Percentiles rank a stretch among this genome's conserved stretches.
These are phyloP conservation scores for Seira musarum DNA, from an alignment of 2,888 invertebrate genomes.

Conservation along the genomic window DNA sequence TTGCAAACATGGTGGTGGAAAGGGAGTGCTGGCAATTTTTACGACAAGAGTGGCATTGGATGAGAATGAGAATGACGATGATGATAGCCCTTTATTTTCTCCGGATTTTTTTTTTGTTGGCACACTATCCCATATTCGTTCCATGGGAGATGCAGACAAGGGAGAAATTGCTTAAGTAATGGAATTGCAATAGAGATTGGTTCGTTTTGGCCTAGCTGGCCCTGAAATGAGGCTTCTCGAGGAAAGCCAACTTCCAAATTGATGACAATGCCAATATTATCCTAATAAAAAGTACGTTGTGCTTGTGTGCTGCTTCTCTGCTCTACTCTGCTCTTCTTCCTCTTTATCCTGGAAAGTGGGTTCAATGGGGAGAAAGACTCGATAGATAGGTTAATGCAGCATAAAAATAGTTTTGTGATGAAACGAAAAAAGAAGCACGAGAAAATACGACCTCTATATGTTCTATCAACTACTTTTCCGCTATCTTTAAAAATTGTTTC, in stretches of 20 bases:
- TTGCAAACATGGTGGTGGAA: slow-evolving; percentile 5
- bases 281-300: slow-evolving; percentile 4
- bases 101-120: neutral
- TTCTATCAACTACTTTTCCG: neutral
- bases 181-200: neutral
- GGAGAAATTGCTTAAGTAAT: slow-evolving; percentile 3
- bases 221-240: neutral
- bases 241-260: neutral
- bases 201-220: neutral
- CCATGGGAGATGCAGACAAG: neutral
- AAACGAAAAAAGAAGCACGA: neutral
- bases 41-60: slow-evolving; percentile 16
- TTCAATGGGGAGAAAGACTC: neutral
- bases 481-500: slow-evolving; percentile 5
- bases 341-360: slow-evolving; percentile 1
- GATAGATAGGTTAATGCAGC: slow-evolving; percentile 25
- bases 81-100: slow-evolving; percentile 2
- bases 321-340: neutral
- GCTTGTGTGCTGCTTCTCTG: neutral
- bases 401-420: slow-evolving; percentile 11
- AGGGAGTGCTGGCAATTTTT: slow-evolving; percentile 36
- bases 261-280: slow-evolving; percentile 44
- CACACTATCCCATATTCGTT: neutral
- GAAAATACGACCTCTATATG: neutral
- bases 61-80: slow-evolving; percentile 24